Conservation (phyloP, 2,888 invertebrate species). For the Apamea crenata region DNA sequence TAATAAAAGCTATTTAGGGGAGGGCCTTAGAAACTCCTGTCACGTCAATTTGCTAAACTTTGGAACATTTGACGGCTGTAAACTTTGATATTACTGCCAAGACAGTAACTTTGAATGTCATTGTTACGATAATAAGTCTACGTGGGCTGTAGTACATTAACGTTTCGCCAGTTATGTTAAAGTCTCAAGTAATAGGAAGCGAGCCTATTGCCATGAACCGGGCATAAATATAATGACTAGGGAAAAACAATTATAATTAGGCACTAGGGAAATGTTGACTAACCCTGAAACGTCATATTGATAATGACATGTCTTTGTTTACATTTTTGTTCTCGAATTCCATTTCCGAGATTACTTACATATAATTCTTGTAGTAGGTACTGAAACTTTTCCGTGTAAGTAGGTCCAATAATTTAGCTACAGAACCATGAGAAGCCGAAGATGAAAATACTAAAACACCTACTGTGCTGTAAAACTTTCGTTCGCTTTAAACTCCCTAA, state of each 20-base stretch:
- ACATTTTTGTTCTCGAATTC: too few species aligned
- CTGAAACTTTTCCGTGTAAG: not conserved
- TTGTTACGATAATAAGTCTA: slow-evolving; percentile 18
- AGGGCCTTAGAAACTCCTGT: slow-evolving; percentile 11
- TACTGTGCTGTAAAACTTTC: not conserved
- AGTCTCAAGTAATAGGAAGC: too few species aligned
- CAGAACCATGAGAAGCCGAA: not conserved
- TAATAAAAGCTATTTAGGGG: not conserved
- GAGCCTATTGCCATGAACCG: too few species aligned
- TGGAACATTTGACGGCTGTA: slow-evolving; percentile 8
- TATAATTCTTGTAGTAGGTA: not conserved
- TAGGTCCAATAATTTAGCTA: not conserved
- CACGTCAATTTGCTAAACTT: slow-evolving; percentile 28
- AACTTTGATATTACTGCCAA: slow-evolving; percentile 34
- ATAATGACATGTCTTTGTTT: too few species aligned
- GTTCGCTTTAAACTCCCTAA: not conserved
- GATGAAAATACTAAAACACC: not conserved
- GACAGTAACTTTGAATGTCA: slow-evolving; percentile 33
- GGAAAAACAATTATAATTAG: too few species aligned
- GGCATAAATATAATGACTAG: too few species aligned
- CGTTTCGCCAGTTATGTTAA: too few species aligned
- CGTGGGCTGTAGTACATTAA: slow-evolving; percentile 5
- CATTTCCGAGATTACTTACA: too few species aligned
- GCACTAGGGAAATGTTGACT: too few species aligned
- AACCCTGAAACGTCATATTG: too few species aligned